Evolutionary conservation across 2,113 vertebrate species (phyloP), one percentile per base, ranked within the genome.

Genomic region (Charina bottae): DNA sequence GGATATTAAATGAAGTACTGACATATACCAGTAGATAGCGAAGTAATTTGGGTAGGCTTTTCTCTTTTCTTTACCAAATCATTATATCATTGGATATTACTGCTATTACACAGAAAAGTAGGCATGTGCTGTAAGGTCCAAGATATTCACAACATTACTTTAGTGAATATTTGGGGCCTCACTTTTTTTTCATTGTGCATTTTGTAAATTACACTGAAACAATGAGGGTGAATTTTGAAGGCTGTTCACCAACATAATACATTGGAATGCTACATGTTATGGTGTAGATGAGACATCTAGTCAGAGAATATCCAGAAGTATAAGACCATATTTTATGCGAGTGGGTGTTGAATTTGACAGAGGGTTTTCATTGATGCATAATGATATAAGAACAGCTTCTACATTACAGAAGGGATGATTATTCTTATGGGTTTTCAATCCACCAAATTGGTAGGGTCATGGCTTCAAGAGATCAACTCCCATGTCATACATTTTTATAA

Each of bases 51-150:
- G 42, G 17, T 58, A 85, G 89, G 23, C 3, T 54, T 86, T 64
- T 55, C 24, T 49, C 46, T 86, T 85, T 49, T 46, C n/a, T 86
- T 85, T 42, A 64, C 84, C 17, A 23, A 59, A 64, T 64, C 59
- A 68, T 86, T 84, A 91, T 91, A n/a, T 68, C 46, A 55, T 64
- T 49, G 62, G 6, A 54, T n/a, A 64, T 90, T 54, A 62, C 24
- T 37, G 28, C 28, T 64, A 60, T n/a, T 62, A 62, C 26, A 53
- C 19, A 23, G 26, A 26, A 7, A 53, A 85, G 59, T 49, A 37
- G 58, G 15, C 24, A 26, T 42, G 23, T 26, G 42, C 64, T 58
- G 72, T 54, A 46, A 58, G 33, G 21, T 33, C 33, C 21, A 42
- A 83, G 72, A 23, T n/a, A 68, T 68, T 68, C 28, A 68, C 11